Evolutionary conservation across 2,113 vertebrate species (phyloP).

Genomic region (Ploceus nigricollis): DNA sequence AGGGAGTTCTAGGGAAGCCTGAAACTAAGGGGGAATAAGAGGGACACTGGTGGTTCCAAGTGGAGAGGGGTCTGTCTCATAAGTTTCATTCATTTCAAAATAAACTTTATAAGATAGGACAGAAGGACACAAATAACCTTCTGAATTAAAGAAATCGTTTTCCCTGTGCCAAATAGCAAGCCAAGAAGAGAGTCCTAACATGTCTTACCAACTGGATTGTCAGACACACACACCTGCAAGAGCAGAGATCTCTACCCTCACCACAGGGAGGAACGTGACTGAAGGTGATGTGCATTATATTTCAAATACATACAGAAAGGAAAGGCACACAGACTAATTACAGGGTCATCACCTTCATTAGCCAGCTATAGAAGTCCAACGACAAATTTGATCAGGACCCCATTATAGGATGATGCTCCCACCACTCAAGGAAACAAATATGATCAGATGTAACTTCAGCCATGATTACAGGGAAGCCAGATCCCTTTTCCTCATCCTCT

Average conservation of each 20-base stretch:
- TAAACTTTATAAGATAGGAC: background rate
- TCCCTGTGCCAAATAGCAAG: background rate
- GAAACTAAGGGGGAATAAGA: background rate
- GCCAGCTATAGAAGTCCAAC: background rate
- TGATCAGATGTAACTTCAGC: background rate
- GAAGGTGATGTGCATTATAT: background rate
- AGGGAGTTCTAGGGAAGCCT: background rate
- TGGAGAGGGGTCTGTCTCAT: background rate
- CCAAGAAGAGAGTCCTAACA: background rate
- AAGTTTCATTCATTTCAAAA: background rate
- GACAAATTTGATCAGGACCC: background rate
- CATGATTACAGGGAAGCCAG: background rate
- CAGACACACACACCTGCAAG: background rate
- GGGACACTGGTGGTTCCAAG: background rate
- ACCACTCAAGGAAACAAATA: background rate
- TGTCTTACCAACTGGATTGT: background rate
- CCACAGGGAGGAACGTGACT: fast-evolving
- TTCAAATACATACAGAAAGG: background rate
- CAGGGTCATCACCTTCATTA: background rate
- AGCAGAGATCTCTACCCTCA: background rate
- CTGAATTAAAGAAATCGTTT: background rate
- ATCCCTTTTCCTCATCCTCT: background rate
- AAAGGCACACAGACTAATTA: background rate
- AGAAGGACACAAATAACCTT: background rate
- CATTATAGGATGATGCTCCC: background rate